Evolutionary conservation across 2,113 vertebrate genomes (phyloP).

Genomic region (Zapus hudsonius): DNA sequence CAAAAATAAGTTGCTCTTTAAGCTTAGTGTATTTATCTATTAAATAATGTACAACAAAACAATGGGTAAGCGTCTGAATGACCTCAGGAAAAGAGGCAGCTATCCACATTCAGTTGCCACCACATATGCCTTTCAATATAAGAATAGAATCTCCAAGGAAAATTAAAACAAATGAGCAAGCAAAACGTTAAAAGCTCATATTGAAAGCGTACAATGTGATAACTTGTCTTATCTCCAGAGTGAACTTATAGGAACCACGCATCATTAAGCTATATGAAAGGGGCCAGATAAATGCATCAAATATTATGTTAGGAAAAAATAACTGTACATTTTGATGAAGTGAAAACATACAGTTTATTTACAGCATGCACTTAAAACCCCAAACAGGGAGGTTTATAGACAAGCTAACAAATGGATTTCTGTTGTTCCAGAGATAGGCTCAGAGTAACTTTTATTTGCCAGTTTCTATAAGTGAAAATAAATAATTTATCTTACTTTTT

Average conservation of each 20-base stretch:
- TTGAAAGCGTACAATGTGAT: background rate
- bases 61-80: slow-evolving; percentile 64
- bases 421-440: background rate
- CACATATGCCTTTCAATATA: background rate
- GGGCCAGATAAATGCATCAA: background rate
- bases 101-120: slow-evolving; percentile 13
- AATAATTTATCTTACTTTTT: background rate
- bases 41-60: slow-evolving; percentile 49
- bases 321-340: background rate
- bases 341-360: slow-evolving; percentile 1
- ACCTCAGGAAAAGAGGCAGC: slow-evolving; percentile 70
- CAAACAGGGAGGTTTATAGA: background rate
- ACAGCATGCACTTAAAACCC: background rate
- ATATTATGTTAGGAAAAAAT: background rate
- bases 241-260: background rate
- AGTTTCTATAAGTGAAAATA: slow-evolving; percentile 10
- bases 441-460: background rate
- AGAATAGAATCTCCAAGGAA: background rate
- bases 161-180: slow-evolving; percentile 2
- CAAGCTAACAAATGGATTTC: background rate
- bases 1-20: slow-evolving; percentile 83
- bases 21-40: slow-evolving; percentile 80
- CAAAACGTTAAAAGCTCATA: background rate
- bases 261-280: slow-evolving; percentile 3
- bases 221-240: background rate